phyloP scores from a whole-genome alignment of 2,113 vertebrate species.

The Mionectes macconnelli region DNA sequence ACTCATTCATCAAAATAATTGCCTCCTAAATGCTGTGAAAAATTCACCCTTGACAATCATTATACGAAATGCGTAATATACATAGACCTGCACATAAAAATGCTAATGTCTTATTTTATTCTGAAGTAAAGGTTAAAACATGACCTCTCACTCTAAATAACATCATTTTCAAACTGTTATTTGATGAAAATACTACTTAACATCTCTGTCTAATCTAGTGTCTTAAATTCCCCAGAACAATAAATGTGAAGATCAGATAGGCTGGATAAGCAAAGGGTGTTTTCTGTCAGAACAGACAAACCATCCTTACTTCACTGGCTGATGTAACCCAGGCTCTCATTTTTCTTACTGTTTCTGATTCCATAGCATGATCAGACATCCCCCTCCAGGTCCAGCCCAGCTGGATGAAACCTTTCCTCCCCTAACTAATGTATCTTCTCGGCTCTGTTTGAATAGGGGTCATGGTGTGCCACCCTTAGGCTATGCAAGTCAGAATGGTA shows the following conservation, averaged over 20 bases:
- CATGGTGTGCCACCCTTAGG: neutral
- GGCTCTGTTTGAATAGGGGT: neutral
- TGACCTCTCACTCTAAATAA: neutral
- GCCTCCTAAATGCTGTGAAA: neutral
- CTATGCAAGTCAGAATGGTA: neutral
- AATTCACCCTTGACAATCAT: neutral
- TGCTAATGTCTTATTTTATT: neutral
- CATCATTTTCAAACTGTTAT: neutral
- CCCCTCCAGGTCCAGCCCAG: neutral
- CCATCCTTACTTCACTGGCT: neutral
- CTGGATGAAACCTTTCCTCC: neutral
- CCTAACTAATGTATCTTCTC: neutral
- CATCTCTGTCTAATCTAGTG: neutral
- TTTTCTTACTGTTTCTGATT: neutral
- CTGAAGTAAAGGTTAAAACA: neutral
- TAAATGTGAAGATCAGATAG: neutral
- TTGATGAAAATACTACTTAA: neutral
- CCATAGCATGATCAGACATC: neutral
- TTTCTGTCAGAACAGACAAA: neutral
- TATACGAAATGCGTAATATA: neutral
- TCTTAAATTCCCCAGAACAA: neutral
- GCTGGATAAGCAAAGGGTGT: neutral
- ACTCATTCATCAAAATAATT: neutral
- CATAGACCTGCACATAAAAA: neutral
- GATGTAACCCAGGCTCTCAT: neutral